Evolutionary conservation across 2,113 vertebrate species (phyloP), one percentile per base, ranked within the genome.

Genomic region (Thryonomys swinderianus): DNA sequence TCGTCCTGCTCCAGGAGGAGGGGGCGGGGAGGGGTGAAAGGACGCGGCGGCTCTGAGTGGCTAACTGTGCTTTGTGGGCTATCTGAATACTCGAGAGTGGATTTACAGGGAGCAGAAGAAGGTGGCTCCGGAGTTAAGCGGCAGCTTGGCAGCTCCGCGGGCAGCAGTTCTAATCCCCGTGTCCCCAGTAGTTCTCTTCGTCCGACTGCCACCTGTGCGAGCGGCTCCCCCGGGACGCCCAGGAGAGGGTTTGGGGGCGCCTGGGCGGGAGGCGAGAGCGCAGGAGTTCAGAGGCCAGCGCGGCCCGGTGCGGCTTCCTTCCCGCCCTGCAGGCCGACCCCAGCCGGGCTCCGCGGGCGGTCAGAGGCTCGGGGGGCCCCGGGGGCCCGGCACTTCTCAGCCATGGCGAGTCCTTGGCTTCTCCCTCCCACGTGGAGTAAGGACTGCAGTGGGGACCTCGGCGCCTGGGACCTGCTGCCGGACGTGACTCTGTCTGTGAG

Each of bases 61-160:
- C 83, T 93, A 88, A 93, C 90, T 97, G 73, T 4, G 53, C 88
- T 91, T 96, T 97, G 92, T 95, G 78, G 85, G 76, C 95, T 88
- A 51, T 93, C 55, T 92, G 92, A 97, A 88, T 95, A 86, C 62
- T 90, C 73, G 55, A 88, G 82, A 94, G 82, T 94, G 82, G 84
- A 95, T 96, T 95, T 48, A 90, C 88, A 97, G 74, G 37, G 71
- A 95, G 61, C 53, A 87, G 57, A 78, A 85, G 71, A 78, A 85
- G 71, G 85, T 96, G 88, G 81, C 73, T 96, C 37, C 0, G n/a
- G 93, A 88, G 85, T 86, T 64, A 27, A 83, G 78, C 9, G 4
- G 86, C 93, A 16, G 64, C 69, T 64, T 93, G 62, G 53, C 73
- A 81, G 89, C 62, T 93, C 23, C 0, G 42, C 4, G 8, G 80